Evolutionary conservation across 2,888 invertebrate genomes (phyloP).

Genomic region (Cantharis rufa): DNA sequence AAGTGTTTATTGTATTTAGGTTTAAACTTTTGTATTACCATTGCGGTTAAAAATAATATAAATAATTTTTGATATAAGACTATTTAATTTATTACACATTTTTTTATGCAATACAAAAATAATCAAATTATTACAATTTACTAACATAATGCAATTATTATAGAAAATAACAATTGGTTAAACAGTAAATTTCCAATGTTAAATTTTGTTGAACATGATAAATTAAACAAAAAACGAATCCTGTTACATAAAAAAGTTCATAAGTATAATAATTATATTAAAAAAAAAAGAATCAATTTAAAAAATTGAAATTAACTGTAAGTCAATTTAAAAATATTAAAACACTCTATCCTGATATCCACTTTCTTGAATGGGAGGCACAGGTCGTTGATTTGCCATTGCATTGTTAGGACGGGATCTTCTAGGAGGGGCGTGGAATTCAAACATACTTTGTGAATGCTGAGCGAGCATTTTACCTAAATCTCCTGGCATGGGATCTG

Average conservation of each 20-base stretch:
- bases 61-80: too few species aligned
- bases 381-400: constrained; percentile 59
- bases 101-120: neutral
- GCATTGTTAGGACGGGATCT: constrained; percentile 71
- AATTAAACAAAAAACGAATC: neutral
- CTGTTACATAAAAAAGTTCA: neutral
- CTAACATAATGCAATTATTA: neutral
- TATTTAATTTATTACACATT: too few species aligned
- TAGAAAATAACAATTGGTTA: neutral
- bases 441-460: constrained; percentile 92
- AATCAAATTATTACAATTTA: neutral
- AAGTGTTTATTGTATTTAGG: too few species aligned
- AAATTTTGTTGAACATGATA: neutral
- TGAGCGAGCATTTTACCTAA: constrained; percentile 90
- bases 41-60: too few species aligned
- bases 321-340: constrained; percentile 53
- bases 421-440: constrained; percentile 81
- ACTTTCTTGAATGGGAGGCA: constrained; percentile 66
- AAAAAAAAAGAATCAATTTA: neutral
- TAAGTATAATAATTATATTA: neutral
- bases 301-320: neutral
- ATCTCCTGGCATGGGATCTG: constrained; percentile 94
- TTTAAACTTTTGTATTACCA: too few species aligned
- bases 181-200: too few species aligned
- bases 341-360: constrained; percentile 87